Evolutionary conservation across 2,888 invertebrate species (phyloP).

Genomic region (Euplagia quadripunctaria): DNA sequence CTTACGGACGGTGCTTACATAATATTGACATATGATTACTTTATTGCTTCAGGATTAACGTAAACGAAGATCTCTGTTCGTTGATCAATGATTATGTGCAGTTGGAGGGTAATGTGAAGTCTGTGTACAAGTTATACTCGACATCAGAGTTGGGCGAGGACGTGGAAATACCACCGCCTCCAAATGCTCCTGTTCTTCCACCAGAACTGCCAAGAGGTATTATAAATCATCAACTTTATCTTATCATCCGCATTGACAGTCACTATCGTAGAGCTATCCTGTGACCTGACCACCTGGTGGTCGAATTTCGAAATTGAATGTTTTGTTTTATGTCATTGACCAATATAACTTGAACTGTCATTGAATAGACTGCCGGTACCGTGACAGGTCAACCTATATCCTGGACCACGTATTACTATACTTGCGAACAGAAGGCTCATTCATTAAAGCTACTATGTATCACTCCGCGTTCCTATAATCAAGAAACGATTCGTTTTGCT

Average conservation of each 20-base stretch:
- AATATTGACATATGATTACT: neutral
- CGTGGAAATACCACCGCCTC: constrained; percentile 77
- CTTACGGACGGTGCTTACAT: too few species aligned
- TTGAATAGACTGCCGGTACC: too few species aligned
- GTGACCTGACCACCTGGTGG: too few species aligned
- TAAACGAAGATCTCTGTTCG: constrained; percentile 75
- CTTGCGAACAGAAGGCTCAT: too few species aligned
- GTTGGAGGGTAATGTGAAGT: constrained; percentile 70
- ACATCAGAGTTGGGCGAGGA: constrained; percentile 69
- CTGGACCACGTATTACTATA: too few species aligned
- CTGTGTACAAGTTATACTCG: constrained; percentile 68
- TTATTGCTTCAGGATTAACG: constrained; percentile 65
- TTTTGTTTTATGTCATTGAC: too few species aligned
- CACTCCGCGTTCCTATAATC: too few species aligned
- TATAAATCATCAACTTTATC: neutral
- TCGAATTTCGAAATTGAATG: too few species aligned
- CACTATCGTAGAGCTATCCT: neutral
- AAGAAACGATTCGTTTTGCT: too few species aligned
- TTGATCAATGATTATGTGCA: constrained; percentile 75
- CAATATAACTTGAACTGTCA: too few species aligned
- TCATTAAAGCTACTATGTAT: too few species aligned
- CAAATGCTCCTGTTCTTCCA: constrained; percentile 69
- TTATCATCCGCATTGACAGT: neutral
- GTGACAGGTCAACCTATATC: too few species aligned
- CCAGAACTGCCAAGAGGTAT: constrained; percentile 77